Conservation (phyloP, 2,113 vertebrate genomes). For the Excalfactoria chinensis region DNA sequence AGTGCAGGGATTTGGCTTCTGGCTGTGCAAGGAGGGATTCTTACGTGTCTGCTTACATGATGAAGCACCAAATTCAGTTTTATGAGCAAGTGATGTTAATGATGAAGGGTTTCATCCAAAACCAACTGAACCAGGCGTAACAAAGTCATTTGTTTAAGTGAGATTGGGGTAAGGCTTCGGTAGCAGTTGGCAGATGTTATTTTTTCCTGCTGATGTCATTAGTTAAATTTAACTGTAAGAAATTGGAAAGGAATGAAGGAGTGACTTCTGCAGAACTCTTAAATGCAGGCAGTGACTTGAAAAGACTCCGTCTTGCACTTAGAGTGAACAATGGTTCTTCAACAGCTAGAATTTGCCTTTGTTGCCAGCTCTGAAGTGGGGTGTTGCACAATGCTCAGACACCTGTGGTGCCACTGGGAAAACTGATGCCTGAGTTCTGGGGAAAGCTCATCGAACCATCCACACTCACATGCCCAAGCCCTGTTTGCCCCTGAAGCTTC, state of each 20-base stretch:
- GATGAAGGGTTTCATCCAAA: not conserved
- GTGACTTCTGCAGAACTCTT: conserved; percentile 12
- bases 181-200: not conserved
- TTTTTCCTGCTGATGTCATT: not conserved
- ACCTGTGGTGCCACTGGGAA: not conserved
- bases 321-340: not conserved
- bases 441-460: not conserved
- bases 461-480: rapidly evolving
- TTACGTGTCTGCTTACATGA: not conserved
- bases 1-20: not conserved
- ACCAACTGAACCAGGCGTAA: not conserved
- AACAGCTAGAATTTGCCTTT: not conserved
- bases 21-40: not conserved
- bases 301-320: not conserved
- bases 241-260: conserved; percentile 22
- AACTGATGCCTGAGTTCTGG: not conserved
- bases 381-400: not conserved
- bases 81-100: not conserved
- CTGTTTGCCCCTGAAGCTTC: not conserved
- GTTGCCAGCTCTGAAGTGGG: not conserved
- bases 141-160: not conserved
- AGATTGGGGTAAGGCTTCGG: not conserved
- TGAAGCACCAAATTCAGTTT: not conserved
- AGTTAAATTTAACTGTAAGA: conserved; percentile 9
- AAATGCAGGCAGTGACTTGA: conserved; percentile 2